These are phyloP conservation scores for Apamea anceps DNA, from an alignment of 2,888 invertebrate species.

Conservation along the genomic window DNA sequence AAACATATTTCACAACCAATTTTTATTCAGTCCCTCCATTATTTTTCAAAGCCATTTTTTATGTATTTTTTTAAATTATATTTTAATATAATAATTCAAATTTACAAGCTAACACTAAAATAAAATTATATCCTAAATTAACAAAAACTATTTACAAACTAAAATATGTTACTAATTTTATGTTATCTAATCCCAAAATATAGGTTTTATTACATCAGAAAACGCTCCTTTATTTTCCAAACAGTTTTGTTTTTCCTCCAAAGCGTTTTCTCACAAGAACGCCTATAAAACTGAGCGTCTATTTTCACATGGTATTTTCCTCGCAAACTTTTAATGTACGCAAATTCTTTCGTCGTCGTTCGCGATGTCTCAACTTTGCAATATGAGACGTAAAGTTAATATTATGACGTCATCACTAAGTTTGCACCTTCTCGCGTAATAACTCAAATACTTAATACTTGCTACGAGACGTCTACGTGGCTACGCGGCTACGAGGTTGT, in stretches of 20 bases:
- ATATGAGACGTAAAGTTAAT: constrained; percentile 49
- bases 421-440: constrained; percentile 58
- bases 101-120: too few relatives aligned
- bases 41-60: neutral
- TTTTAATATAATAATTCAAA: too few relatives aligned
- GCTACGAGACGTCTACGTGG: constrained; percentile 55
- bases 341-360: constrained; percentile 43
- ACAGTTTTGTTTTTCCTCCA: neutral
- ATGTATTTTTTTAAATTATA: too few relatives aligned
- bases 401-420: constrained; percentile 49
- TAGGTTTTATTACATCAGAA: neutral
- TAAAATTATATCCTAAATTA: too few relatives aligned
- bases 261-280: neutral
- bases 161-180: neutral
- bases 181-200: neutral
- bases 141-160: too few relatives aligned
- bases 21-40: neutral
- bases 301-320: constrained; percentile 38
- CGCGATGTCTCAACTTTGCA: constrained; percentile 39
- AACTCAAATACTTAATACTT: constrained; percentile 57
- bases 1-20: neutral
- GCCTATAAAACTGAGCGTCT: constrained; percentile 21
- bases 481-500: constrained; percentile 39
- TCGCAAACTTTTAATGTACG: constrained; percentile 61
- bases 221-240: neutral